A percentile compares a stretch with the other conserved stretches of the same genome.
phyloP scores from a whole-genome alignment of 1,140 invertebrate species.

The Trigoniulus corallinus region DNA sequence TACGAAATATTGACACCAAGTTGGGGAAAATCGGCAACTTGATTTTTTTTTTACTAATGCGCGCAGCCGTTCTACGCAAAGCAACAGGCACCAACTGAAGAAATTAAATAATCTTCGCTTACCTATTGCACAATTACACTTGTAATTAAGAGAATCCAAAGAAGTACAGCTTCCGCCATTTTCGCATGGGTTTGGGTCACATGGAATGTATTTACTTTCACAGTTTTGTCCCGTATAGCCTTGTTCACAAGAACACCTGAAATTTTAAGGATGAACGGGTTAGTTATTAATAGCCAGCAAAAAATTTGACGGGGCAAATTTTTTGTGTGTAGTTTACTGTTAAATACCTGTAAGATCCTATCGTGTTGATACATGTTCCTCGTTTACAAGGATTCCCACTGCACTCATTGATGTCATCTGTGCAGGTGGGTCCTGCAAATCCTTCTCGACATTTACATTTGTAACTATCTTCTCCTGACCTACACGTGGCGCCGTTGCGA shows the following conservation, averaged over 20 bases:
- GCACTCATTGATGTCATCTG: conserved; percentile 81
- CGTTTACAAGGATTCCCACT: conserved; percentile 50
- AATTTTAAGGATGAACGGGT: conserved; percentile 16
- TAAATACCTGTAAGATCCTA: conserved; percentile 65
- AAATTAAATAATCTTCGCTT: too few relatives aligned
- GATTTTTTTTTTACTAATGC: not conserved
- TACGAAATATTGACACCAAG: too few relatives aligned
- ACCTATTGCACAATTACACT: conserved; percentile 73
- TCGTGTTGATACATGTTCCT: conserved; percentile 65
- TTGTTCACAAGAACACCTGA: conserved; percentile 67
- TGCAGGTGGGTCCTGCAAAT: conserved; percentile 68
- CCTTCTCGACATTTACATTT: conserved; percentile 68
- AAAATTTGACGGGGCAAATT: not conserved
- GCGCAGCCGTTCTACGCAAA: too few relatives aligned
- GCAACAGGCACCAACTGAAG: too few relatives aligned
- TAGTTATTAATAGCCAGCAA: not conserved
- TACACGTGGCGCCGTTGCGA: conserved; percentile 66
- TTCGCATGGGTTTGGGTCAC: conserved; percentile 69
- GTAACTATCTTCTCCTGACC: conserved; percentile 51
- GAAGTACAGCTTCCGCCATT: conserved; percentile 71
- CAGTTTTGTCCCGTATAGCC: conserved; percentile 81
- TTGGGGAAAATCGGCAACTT: too few relatives aligned
- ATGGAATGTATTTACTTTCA: conserved; percentile 75
- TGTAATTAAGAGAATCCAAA: conserved; percentile 56
- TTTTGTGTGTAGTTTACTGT: not conserved